Evolutionary conservation across 1,140 invertebrate genomes (phyloP), one percentile per base, ranked within the genome.

Genomic region (Philopotamus ludificatus): DNA sequence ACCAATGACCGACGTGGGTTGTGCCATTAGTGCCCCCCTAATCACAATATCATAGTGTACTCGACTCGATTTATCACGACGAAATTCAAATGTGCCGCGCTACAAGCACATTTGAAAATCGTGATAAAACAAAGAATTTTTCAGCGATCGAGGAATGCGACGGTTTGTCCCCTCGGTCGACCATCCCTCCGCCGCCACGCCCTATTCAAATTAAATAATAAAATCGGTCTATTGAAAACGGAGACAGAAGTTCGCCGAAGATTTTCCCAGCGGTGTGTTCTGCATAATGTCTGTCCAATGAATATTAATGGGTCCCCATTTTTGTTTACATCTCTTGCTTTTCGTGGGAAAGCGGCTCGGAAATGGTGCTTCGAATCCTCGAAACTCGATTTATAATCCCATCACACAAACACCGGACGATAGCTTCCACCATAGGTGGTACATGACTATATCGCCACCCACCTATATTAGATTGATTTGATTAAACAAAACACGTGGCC

Each of bases 281-380:
- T 25, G 44, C 60, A 62, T 50, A 55, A 63, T 68, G 54, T 63
- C 54, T 53, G 67, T 51, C 67, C 67, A 63, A 66, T 70, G 67
- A 70, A 70, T 70, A 70, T 70, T 70, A 70, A 70, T 70, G 59
- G 49, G 42, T 45, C 49, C 51, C 59, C 55, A 51, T 42, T 67
- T 63, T 41, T 63, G 58, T 66, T 66, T 66, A 66, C 58, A 66
- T 66, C 57, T 58, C 53, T n/a, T 57, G 57, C 25, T 57, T 55
- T 70, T 55, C 67, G 67, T 70, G 67, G 67, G 67, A 70, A 70
- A 70, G 42, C 63, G 47, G 8, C 25, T 25, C 21, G 51, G 55
- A 67, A 39, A 22, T 9, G 15, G 45, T 16, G 25, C 50, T 54
- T n/a, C n/a, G 20, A 49, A 49, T 21, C n/a, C 20, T 49, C 20